Conservation (phyloP, 2,888 invertebrate genomes). For the Heteropelma amictum region DNA sequence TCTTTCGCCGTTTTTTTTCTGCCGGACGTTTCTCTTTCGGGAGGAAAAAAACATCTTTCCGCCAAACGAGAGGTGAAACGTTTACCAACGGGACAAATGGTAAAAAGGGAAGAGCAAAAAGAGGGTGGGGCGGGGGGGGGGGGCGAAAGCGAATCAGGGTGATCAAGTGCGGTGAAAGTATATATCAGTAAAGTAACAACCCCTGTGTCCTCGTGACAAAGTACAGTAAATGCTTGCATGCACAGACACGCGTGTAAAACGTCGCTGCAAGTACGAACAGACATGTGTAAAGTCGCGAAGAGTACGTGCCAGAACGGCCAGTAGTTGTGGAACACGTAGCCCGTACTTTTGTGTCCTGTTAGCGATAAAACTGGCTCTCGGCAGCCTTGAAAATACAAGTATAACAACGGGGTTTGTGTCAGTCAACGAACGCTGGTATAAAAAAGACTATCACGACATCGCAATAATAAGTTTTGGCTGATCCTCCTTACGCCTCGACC, state of each 20-base stretch:
- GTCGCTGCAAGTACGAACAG: background rate
- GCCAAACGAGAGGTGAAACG: no score
- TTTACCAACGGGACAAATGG: no score
- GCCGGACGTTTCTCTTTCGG: no score
- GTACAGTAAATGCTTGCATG: conserved; percentile 23
- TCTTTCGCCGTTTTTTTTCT: background rate
- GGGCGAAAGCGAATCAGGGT: background rate
- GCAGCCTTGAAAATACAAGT: background rate
- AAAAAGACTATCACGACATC: no score
- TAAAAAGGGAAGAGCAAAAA: background rate
- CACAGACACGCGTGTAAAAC: background rate
- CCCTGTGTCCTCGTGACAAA: background rate
- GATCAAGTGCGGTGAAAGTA: background rate
- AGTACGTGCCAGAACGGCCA: conserved; percentile 17
- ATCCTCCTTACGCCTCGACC: no score
- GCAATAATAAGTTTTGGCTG: no score
- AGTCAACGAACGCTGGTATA: background rate
- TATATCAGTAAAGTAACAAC: background rate
- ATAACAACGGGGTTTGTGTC: background rate
- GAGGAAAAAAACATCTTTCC: background rate
- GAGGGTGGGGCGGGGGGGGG: background rate
- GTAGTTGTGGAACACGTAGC: conserved; percentile 11
- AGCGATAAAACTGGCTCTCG: conserved; percentile 25
- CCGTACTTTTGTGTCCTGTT: conserved; percentile 30
- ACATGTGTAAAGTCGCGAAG: background rate